Evolutionary conservation across 2,888 invertebrate species (phyloP), one percentile per base, ranked within the genome.

Genomic region (Entomobrya multifasciata): DNA sequence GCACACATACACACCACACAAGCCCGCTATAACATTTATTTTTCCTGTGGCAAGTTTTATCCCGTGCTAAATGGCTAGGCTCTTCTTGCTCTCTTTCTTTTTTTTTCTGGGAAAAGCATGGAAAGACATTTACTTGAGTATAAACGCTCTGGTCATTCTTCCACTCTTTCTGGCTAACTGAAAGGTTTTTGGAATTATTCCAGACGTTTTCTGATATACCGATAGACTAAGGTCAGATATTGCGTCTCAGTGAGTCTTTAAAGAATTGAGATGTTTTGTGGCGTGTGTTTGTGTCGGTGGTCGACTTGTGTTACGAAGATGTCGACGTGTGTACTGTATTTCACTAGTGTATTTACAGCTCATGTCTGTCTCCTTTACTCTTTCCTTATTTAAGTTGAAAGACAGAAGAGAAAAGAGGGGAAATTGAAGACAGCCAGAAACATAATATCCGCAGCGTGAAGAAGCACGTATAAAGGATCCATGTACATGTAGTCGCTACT

Each of bases 141-240:
- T 36, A 60, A 55, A n/a, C n/a, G 22, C 60, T 25, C 60, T 60
- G 60, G 60, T 60, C 27, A 60, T 27, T 27, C 60, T 27, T 15
- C 60, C 4, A 27, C 27, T 10, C 11, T 65, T 36, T 30, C 62
- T 65, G 62, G 36, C 74, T 82, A 74, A 60, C n/a, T 60, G 72
- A 74, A 82, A 72, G 60, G 60, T 82, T 82, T 74, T 82, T 82
- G 82, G 82, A 82, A 72, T 82, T 74, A 60, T 74, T 82, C 82
- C 82, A 82, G 74, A 11, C 74, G 30, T 82, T 81, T 82, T 41
- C 74, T 47, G 57, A 60, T 60, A 74, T 1, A 74, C 47, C 60
- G 52, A 62, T 62, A 36, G 72, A 72, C 62, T 82, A 82, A 82
- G 82, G 82, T 82, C 74, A 72, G 74, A 72, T 60, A 82, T 82